Base-by-base conservation (phyloP, 53 echinoderm and acorn worm genomes). In the Hippasteria phrygiana region DNA sequence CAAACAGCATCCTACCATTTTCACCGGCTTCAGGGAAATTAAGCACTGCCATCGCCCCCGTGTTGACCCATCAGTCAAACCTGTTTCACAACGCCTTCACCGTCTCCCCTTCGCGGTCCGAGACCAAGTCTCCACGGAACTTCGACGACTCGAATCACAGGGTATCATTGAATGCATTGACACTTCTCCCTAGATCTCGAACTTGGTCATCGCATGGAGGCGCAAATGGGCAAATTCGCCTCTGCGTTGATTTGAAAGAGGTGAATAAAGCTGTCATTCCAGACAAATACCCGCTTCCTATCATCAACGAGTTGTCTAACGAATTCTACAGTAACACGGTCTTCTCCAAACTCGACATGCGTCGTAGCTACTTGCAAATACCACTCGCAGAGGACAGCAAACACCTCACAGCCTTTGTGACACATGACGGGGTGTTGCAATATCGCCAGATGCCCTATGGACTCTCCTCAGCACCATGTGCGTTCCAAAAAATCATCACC, bases 361-460 rank as follows among this genome's bases (percentile, higher is more conserved):
- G 71, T 31, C 24, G 71, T 4, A 71, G 71, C 48, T 86, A 86
- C 62, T 55, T 73, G 28, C 73, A 85, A 46, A 45, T 85, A 18
- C 70, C 67, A 27, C 48, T 85, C 7, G 47, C 48, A 12, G 70
- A 41, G n/a, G 69, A 70, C 26, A 70, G 71, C 4, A 42, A 62
- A n/a, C 69, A 69, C 16, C 71, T 89, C 55, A 80, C 80, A 5
- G 81, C 81, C 20, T 89, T 89, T 28, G 46, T 80, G 33, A 89
- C 80, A 39, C 90, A 89, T 46, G 80, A 80, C 2, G 90, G 90
- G n/a, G 62, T 79, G n/a, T 89, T 71, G 12, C 90, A 89, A 62
- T 89, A 89, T 40, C n/a, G 29, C 2, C 56, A 62, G 6, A 88
- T 88, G 75, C 75, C 75, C 12, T 88, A 75, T 32, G 88, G 88